Percentiles rank a stretch among this genome's conserved stretches.
These are phyloP conservation scores for Centropus bengalensis DNA, from an alignment of 2,113 vertebrate genomes.

Conservation along the genomic window DNA sequence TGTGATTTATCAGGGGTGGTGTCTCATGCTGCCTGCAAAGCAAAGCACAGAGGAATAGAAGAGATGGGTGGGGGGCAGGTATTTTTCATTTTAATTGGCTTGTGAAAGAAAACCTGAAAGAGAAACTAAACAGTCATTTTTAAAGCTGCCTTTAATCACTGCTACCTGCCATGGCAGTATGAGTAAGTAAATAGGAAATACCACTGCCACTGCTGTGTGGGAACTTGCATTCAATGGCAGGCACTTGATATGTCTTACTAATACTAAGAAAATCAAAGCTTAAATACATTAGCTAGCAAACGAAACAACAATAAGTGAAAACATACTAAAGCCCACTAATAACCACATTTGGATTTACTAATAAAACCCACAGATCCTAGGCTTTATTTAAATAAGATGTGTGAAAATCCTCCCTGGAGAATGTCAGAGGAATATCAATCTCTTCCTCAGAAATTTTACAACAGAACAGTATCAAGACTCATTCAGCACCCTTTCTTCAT, in stretches of 20 bases:
- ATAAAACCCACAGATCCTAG: not conserved
- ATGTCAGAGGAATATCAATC: not conserved
- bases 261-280: not conserved
- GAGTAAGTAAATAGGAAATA: not conserved
- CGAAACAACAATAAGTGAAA: not conserved
- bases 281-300: not conserved
- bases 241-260: not conserved
- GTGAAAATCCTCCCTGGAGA: not conserved
- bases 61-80: not conserved
- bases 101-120: not conserved
- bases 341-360: not conserved
- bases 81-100: slow-evolving; percentile 15
- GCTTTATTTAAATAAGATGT: not conserved
- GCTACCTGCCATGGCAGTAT: not conserved
- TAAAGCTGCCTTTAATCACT: slow-evolving; percentile 11
- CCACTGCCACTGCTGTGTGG: not conserved
- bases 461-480: not conserved
- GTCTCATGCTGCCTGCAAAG: not conserved
- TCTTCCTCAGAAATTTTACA: not conserved
- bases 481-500: not conserved
- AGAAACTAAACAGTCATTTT: not conserved
- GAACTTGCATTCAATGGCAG: not conserved
- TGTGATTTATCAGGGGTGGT: not conserved
- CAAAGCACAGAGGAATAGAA: not conserved
- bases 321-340: not conserved